A percentile compares a stretch with the other conserved stretches of the same genome.
phyloP scores from a whole-genome alignment of 2,888 invertebrate species.

The Andrena chrysosceles region DNA sequence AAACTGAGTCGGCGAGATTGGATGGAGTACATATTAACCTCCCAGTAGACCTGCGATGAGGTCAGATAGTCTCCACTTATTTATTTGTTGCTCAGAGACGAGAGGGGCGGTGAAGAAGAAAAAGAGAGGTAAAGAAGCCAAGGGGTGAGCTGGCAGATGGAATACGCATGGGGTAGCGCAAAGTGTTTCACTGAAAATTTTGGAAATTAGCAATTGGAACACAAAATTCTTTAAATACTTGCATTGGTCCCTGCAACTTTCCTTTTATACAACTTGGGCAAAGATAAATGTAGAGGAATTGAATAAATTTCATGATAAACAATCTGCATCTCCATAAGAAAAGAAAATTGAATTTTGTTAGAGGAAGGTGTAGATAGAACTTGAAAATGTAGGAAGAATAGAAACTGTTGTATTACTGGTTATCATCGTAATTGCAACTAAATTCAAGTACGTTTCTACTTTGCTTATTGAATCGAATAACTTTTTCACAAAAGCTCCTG shows the following conservation, averaged over 20 bases:
- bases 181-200: not conserved
- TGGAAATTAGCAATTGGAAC: constrained; percentile 1
- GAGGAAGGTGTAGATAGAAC: not conserved
- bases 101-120: not conserved
- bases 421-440: no score
- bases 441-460: no score
- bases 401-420: no score
- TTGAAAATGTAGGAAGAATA: not conserved
- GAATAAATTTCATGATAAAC: not conserved
- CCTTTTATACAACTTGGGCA: not conserved
- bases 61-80: constrained; percentile 53
- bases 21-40: constrained; percentile 67
- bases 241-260: not conserved
- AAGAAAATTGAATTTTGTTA: not conserved
- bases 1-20: constrained; percentile 63
- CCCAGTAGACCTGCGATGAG: constrained; percentile 51
- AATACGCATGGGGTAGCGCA: constrained; percentile 17
- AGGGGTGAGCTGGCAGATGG: constrained; percentile 15
- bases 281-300: not conserved
- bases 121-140: constrained; percentile 23
- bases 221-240: not conserved
- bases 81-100: constrained; percentile 40
- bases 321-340: no score
- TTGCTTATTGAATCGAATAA: no score
- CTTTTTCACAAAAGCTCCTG: no score